Percentiles rank a stretch among this genome's conserved stretches.
Conservation (phyloP, 2,113 vertebrate species). For the Dromaius novaehollandiae region DNA sequence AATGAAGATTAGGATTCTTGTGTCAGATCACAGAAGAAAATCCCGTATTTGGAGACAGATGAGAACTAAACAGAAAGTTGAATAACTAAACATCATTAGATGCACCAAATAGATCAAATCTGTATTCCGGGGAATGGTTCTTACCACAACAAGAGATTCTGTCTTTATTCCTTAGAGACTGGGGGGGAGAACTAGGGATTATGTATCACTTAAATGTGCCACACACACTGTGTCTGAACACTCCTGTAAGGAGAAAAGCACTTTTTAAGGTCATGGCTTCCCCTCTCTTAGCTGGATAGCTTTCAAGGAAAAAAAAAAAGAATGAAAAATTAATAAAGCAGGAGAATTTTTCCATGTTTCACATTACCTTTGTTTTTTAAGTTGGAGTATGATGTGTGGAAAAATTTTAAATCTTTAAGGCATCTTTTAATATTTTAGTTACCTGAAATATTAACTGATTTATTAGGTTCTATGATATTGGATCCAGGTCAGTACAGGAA, state of each 20-base stretch:
- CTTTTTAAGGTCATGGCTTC: conserved; percentile 19
- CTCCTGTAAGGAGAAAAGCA: conserved; percentile 21
- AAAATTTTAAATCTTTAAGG: conserved; percentile 63
- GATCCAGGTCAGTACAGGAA: conserved; percentile 66
- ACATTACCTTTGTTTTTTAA: conserved; percentile 56
- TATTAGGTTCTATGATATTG: conserved; percentile 64
- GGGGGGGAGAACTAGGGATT: conserved; percentile 20
- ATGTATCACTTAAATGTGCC: conserved; percentile 37
- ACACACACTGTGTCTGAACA: conserved; percentile 46
- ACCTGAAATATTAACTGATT: conserved; percentile 65
- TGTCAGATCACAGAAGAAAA: neutral
- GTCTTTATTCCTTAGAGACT: conserved; percentile 18
- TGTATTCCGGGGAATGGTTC: conserved; percentile 23
- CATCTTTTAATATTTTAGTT: conserved; percentile 72
- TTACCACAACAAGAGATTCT: conserved; percentile 39
- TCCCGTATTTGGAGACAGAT: neutral
- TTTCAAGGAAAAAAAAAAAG: conserved; percentile 19
- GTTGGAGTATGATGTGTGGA: conserved; percentile 45
- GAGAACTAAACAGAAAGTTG: neutral
- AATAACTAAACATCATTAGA: conserved; percentile 10
- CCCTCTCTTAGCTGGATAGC: conserved; percentile 20
- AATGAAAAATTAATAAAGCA: conserved; percentile 54
- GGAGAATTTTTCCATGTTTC: conserved; percentile 45
- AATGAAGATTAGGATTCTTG: neutral
- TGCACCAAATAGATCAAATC: neutral